phyloP scores from a whole-genome alignment of 1,140 invertebrate genomes.

The Orussus abietinus region DNA sequence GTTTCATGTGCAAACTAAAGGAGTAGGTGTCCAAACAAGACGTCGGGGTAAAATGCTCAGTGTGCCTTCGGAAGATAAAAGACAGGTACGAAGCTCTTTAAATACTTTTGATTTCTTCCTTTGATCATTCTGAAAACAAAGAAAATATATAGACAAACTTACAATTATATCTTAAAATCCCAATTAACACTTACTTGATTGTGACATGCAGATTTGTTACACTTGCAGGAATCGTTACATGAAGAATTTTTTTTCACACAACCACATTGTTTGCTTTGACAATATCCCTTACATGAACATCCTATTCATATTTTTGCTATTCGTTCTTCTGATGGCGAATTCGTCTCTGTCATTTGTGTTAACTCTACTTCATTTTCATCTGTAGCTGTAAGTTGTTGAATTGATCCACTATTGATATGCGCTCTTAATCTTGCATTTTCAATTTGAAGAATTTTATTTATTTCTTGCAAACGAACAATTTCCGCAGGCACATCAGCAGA shows the following conservation, averaged over 20 bases:
- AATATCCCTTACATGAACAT: constrained; percentile 29
- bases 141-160: constrained; percentile 3
- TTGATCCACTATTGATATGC: neutral
- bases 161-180: too few species aligned
- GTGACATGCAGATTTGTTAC: constrained; percentile 20
- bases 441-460: constrained; percentile 17
- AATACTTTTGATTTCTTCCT: too few species aligned
- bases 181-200: constrained; percentile 31
- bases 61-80: too few species aligned
- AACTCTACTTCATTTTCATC: too few species aligned
- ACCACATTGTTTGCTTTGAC: constrained; percentile 25
- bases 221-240: constrained; percentile 26
- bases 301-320: constrained; percentile 9
- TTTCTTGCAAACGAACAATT: constrained; percentile 20
- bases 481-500: constrained; percentile 4
- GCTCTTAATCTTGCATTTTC: constrained; percentile 17
- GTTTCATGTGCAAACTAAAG: too few species aligned
- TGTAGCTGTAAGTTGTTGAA: constrained; percentile 1
- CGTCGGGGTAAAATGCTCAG: too few species aligned
- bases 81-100: too few species aligned
- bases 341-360: too few species aligned
- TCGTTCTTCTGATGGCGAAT: neutral
- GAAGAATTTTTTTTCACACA: constrained; percentile 26
- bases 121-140: neutral
- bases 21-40: too few species aligned